Evolutionary conservation across 53 echinoderm and acorn worm genomes (phyloP), one percentile per base, ranked within the genome.

Genomic region (Holothuria scabra): DNA sequence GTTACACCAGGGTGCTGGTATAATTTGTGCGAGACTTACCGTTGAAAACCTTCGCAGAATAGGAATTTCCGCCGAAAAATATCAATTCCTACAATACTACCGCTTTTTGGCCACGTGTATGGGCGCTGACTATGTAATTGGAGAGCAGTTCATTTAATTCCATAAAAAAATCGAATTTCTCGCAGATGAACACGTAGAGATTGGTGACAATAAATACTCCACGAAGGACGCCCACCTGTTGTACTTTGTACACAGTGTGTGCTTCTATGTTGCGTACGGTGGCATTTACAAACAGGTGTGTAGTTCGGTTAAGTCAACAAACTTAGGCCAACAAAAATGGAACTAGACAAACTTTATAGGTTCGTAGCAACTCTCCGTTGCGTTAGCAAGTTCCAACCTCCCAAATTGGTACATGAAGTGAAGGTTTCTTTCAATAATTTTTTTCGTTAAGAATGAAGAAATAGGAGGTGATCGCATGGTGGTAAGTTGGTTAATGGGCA

Each of bases 261-360:
- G 41, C 62, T 23, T 2, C n/a, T n/a, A 14, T n/a, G 35, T 9
- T 70, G 70, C 28, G n/a, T 23, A 65, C 65, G 65, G 28, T 72
- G 72, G 46, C 72, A 72, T 72, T 72, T 72, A 34, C 72, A 46
- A 72, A 72, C 72, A 72, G 72, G 72, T 72, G 72, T 72, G 72
- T 26, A 48, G n/a, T 52, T 52, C 52, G 18, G 34, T 4, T 72
- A 8, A 46, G 72, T 72, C 72, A 72, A 72, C 37, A 48, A 34
- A 67, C 13, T 18, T 16, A 16, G 41, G 6, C 41, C 41, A n/a
- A 41, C 41, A 3, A 41, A 41, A 41, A 2, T 41, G 6, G 41
- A 10, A 41, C 41, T 16, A 52, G 3, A 3, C 18, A 52, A 52
- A 52, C 52, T 16, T 16, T 52, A 18, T 18, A 18, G 52, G 0